These are phyloP conservation scores for Hermaeophaga mercurialis DNA, from an alignment of 2,888 invertebrate genomes.

Conservation along the genomic window DNA sequence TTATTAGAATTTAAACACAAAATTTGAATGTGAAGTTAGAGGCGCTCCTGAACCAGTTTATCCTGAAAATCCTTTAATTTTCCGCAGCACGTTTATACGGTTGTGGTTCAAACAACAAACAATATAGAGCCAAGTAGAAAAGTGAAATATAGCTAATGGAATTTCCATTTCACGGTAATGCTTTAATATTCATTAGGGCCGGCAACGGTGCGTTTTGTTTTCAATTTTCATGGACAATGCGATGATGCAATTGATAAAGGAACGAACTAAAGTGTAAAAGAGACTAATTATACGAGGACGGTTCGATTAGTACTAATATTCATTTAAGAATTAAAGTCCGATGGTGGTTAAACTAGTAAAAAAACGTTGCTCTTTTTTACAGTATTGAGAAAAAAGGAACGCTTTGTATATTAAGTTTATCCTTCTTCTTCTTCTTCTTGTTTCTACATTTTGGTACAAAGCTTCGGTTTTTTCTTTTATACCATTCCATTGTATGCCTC, in stretches of 20 bases:
- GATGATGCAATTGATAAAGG: constrained; percentile 1
- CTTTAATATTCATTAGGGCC: constrained; percentile 34
- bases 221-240: constrained; percentile 12
- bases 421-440: no score
- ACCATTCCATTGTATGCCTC: no score
- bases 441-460: no score
- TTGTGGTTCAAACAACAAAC: background rate
- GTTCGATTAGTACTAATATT: background rate
- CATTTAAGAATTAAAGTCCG: background rate
- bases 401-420: no score
- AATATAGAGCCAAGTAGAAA: constrained; percentile 14
- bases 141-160: constrained; percentile 31
- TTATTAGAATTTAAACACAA: no score
- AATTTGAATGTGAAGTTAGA: no score
- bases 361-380: no score
- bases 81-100: background rate
- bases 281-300: background rate
- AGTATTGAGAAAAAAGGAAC: no score
- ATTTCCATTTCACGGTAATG: constrained; percentile 30
- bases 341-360: no score
- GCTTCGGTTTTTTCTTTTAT: no score
- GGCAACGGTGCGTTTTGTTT: constrained; percentile 23
- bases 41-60: no score
- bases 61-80: constrained; percentile 6
- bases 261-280: background rate